Evolutionary conservation across 1,140 invertebrate genomes (phyloP), one percentile per base, ranked within the genome.

Genomic region (Phortica variegata): DNA sequence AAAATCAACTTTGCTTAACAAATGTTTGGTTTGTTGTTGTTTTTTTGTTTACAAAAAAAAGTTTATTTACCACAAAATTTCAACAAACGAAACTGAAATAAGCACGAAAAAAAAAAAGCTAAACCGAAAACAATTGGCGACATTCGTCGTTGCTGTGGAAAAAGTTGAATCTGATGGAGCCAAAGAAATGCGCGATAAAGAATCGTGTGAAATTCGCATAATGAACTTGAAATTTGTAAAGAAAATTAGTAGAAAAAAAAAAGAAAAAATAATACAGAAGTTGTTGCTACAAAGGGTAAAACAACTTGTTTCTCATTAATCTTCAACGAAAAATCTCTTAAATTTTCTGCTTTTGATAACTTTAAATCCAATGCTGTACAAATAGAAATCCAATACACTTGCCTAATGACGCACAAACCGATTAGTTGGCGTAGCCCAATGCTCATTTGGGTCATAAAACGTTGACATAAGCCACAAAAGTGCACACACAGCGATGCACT

Each of bases 171-270:
- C 45, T 58, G 50, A 46, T 49, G 49, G 47, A 16, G 5, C 32
- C 51, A 54, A 54, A 47, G 44, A 60, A 43, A 38, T 41, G 47
- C 48, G 54, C 47, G 45, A 34, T 5, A 15, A n/a, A 15, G 10
- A 34, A 38, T 38, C 56, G 58, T 60, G 58, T 55, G 58, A 60
- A 52, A 43, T 60, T 52, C 29, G 56, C 52, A 60, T 55, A 58
- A 58, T 60, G 52, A 60, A 58, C 58, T 60, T 60, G 55, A 55
- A 58, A 58, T 54, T 52, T 58, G 51, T 57, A 42, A 45, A 32
- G 44, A 40, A 43, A 52, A 47, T 48, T 33, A 34, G 23, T 44
- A 45, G 32, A 16, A 17, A 52, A 47, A 17, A 40, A 39, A 39
- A 46, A 32, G n/a, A n/a, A n/a, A n/a, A n/a, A n/a, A n/a, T n/a